phyloP scores from a whole-genome alignment of 2,113 vertebrate genomes.

The Glaucomys volans region DNA sequence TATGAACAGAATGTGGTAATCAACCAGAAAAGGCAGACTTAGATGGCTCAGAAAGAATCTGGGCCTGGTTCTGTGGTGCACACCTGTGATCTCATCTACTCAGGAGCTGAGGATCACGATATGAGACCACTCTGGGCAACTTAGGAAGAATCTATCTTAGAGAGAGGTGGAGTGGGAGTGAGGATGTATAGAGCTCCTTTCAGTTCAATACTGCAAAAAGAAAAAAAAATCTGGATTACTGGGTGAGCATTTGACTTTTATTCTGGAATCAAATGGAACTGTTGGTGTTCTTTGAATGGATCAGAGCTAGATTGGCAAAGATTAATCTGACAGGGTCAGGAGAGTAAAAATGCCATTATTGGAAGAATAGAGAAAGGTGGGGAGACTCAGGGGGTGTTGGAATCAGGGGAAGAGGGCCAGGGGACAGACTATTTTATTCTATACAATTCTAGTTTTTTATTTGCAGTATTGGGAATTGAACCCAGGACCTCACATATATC shows the following conservation, averaged over 20 bases:
- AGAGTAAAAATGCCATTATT: neutral
- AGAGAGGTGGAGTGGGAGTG: too few relatives aligned
- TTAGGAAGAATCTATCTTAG: too few relatives aligned
- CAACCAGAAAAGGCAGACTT: neutral
- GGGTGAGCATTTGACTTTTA: neutral
- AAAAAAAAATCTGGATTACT: neutral
- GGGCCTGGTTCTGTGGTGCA: too few relatives aligned
- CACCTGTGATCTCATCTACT: too few relatives aligned
- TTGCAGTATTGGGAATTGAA: neutral
- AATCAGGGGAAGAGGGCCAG: neutral
- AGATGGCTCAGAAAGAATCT: neutral
- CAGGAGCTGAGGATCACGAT: too few relatives aligned
- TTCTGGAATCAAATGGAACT: neutral
- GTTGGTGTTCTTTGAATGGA: neutral
- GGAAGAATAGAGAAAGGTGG: neutral
- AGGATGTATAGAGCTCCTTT: too few relatives aligned
- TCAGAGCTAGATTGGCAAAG: neutral
- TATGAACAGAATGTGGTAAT: neutral
- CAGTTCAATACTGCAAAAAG: too few relatives aligned
- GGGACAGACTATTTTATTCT: neutral
- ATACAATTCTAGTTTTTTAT: neutral
- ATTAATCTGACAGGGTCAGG: neutral
- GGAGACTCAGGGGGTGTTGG: neutral
- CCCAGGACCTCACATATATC: neutral
- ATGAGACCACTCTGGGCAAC: too few relatives aligned